Evolutionary conservation across 2,888 invertebrate genomes (phyloP).

Genomic region (Drosophila dives): DNA sequence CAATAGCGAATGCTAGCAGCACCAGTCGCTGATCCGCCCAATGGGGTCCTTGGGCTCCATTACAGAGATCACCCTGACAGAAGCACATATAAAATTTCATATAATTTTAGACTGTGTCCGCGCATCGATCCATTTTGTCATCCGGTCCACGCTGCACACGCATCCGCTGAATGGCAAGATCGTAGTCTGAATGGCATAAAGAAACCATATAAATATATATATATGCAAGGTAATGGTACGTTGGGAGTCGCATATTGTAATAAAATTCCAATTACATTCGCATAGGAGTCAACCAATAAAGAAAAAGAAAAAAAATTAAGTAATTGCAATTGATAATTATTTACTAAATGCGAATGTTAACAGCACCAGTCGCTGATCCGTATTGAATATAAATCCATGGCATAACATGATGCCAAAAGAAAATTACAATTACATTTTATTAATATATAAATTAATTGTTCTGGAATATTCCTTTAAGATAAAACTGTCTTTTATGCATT

Average conservation of each 20-base stretch:
- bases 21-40: conserved; percentile 3
- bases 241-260: not conserved
- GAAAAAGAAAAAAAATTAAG: not conserved
- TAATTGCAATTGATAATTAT: not conserved
- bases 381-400: no score
- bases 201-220: not conserved
- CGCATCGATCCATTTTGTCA: conserved; percentile 96
- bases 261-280: not conserved
- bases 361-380: not conserved
- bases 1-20: not conserved
- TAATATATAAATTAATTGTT: no score
- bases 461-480: no score
- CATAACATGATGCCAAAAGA: no score
- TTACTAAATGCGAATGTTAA: not conserved
- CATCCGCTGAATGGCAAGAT: conserved; percentile 93
- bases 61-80: conserved; percentile 95
- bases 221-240: not conserved
- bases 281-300: not conserved
- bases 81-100: conserved; percentile 96
- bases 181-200: conserved; percentile 88
- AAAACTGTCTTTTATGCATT: no score
- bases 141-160: conserved; percentile 95
- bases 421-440: no score
- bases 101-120: conserved; percentile 92
- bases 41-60: conserved; percentile 79